These are phyloP conservation scores for Siniperca knerii DNA, from an alignment of 2,113 vertebrate species.

Conservation along the genomic window DNA sequence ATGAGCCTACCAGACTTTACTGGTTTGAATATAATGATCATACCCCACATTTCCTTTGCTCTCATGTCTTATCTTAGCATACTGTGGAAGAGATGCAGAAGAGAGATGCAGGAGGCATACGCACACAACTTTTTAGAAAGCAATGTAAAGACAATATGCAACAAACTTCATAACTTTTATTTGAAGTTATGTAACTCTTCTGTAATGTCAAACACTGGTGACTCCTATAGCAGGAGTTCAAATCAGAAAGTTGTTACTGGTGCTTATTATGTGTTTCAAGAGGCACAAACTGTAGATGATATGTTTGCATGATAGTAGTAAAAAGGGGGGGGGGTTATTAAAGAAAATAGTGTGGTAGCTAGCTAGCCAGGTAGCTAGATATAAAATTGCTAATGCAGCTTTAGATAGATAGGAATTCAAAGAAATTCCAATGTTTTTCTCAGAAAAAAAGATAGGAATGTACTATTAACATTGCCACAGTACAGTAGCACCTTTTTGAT, in stretches of 20 bases:
- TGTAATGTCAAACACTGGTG: slow-evolving; percentile 22
- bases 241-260: slow-evolving; percentile 16
- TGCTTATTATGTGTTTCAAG: slow-evolving; percentile 54
- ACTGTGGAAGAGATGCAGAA: background rate
- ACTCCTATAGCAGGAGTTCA: slow-evolving; percentile 28
- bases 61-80: slow-evolving; percentile 20
- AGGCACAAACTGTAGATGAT: slow-evolving; percentile 55
- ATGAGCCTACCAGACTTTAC: background rate
- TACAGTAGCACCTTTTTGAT: slow-evolving; percentile 38
- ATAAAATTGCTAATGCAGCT: background rate
- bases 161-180: slow-evolving; percentile 28
- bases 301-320: slow-evolving; percentile 55
- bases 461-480: slow-evolving; percentile 39
- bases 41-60: slow-evolving; percentile 19
- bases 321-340: background rate
- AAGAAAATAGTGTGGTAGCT: background rate
- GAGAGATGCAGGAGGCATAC: background rate
- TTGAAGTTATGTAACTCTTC: slow-evolving; percentile 24
- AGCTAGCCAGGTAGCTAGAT: background rate
- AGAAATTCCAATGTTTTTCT: background rate
- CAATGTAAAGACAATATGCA: slow-evolving; percentile 51
- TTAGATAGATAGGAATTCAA: background rate
- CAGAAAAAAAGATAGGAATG: slow-evolving; percentile 33
- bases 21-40: slow-evolving; percentile 26
- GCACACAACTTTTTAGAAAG: background rate